Evolutionary conservation across 1,140 invertebrate species (phyloP).

Genomic region (Pseudachorutes palmiensis): DNA sequence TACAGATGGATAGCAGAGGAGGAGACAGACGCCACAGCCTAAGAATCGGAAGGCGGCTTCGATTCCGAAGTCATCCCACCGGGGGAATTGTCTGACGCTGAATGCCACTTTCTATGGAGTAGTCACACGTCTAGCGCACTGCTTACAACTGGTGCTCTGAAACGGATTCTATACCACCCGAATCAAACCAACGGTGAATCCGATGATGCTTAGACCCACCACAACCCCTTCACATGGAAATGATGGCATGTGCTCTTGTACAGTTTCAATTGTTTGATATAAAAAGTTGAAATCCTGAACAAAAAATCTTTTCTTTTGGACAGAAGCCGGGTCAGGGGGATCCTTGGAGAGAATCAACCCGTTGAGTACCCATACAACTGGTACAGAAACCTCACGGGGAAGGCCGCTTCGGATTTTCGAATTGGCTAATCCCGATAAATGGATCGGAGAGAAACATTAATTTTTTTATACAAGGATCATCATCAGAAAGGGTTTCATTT

Average conservation of each 20-base stretch:
- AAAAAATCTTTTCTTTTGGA: background rate
- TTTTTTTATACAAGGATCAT: background rate
- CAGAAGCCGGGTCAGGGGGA: background rate
- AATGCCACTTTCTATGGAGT: background rate
- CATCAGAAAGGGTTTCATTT: constrained; percentile 11
- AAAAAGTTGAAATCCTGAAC: background rate
- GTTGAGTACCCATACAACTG: background rate
- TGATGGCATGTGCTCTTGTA: background rate
- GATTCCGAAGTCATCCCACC: background rate
- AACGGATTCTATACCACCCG: background rate
- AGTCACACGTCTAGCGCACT: background rate
- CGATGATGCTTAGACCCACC: too few species aligned
- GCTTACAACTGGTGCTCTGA: background rate
- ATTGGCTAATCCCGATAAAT: background rate
- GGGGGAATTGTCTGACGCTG: background rate
- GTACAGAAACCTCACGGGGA: background rate
- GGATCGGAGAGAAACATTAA: background rate
- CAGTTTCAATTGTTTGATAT: background rate
- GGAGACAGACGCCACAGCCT: too few species aligned
- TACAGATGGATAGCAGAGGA: too few species aligned
- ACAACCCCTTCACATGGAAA: too few species aligned
- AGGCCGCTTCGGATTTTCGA: background rate
- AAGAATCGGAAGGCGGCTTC: background rate
- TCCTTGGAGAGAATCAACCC: background rate
- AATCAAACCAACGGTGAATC: too few species aligned